Evolutionary conservation across 2,113 vertebrate species (phyloP).

Genomic region (Cyphomyrus plagiostoma): DNA sequence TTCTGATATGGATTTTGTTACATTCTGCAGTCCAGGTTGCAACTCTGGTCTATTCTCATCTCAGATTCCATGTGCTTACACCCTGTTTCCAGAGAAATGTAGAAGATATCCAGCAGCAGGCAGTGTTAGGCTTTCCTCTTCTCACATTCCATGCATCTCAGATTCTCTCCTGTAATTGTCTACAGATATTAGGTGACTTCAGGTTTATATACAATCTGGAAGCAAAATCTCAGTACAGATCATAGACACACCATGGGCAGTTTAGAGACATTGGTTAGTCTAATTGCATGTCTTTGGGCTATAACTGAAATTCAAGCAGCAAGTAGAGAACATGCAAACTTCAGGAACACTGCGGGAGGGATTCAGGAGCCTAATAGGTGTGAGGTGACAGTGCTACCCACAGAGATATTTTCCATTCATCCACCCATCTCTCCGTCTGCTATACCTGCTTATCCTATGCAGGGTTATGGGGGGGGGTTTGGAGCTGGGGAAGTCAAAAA

Average conservation of each 20-base stretch:
- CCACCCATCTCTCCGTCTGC: background rate
- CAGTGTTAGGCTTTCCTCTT: background rate
- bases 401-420: background rate
- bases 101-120: background rate
- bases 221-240: background rate
- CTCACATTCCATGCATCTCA: background rate
- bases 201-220: background rate
- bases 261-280: background rate
- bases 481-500: background rate
- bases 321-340: background rate
- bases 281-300: background rate
- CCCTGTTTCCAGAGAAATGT: background rate
- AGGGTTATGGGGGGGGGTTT: background rate
- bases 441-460: background rate
- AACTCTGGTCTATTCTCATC: background rate
- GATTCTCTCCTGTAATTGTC: background rate
- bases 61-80: background rate
- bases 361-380: background rate
- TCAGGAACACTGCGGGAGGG: background rate
- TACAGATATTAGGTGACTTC: background rate
- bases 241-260: background rate
- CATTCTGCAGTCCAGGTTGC: background rate
- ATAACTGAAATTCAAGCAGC: background rate
- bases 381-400: background rate
- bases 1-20: background rate